A percentile compares a stretch with the other conserved stretches of the same genome.
Evolutionary conservation across 2,113 vertebrate species (phyloP).

Genomic region (Tachysurus vachellii): DNA sequence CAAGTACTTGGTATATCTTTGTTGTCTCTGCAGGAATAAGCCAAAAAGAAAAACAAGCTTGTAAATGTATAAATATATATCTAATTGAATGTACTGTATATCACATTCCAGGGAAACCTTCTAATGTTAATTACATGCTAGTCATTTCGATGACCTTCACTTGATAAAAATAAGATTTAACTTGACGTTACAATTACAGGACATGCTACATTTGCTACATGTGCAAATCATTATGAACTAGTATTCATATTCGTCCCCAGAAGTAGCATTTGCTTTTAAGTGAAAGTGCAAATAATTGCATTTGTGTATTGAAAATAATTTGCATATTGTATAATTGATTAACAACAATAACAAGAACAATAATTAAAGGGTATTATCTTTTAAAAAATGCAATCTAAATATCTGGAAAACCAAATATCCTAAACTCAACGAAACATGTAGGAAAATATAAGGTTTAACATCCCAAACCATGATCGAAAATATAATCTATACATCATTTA

Average conservation of each 20-base stretch:
- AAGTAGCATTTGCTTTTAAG: neutral
- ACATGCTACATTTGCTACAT: neutral
- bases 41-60: constrained; percentile 42
- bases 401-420: neutral
- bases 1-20: constrained; percentile 43
- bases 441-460: neutral
- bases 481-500: neutral
- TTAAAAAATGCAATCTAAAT: neutral
- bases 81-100: no score
- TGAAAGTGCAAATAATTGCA: neutral
- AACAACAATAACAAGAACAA: no score
- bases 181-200: constrained; percentile 2
- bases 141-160: neutral
- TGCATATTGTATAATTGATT: no score
- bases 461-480: neutral
- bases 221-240: neutral
- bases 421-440: neutral
- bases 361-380: neutral
- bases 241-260: no score
- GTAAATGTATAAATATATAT: neutral
- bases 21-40: constrained; percentile 30
- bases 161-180: neutral
- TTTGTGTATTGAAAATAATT: no score
- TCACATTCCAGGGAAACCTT: neutral
- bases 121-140: neutral